phyloP scores from a whole-genome alignment of 2,888 invertebrate species.

The Choristoneura rosaceana region DNA sequence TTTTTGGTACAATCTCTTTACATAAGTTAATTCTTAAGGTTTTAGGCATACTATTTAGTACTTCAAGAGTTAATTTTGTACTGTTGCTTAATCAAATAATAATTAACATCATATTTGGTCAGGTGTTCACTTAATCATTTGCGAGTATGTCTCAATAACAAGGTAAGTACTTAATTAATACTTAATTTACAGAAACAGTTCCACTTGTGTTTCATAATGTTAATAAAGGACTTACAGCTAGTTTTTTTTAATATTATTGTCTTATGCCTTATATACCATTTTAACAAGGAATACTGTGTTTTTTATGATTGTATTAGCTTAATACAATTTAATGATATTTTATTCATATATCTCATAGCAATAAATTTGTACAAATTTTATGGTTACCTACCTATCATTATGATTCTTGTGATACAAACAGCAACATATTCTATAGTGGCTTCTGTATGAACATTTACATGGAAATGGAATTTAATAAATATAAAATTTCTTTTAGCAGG shows the following conservation, averaged over 20 bases:
- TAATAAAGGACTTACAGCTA: no score
- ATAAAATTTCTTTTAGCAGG: no score
- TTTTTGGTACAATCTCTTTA: not conserved
- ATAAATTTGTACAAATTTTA: no score
- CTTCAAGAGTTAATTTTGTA: not conserved
- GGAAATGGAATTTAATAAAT: no score
- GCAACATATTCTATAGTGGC: no score
- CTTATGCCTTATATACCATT: no score
- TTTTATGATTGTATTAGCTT: not conserved
- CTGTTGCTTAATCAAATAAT: not conserved
- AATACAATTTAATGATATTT: no score
- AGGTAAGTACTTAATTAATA: not conserved
- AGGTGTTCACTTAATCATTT: constrained; percentile 6
- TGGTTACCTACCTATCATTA: no score
- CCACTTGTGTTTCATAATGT: not conserved
- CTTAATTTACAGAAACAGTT: not conserved
- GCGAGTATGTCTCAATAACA: not conserved
- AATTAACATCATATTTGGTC: constrained; percentile 1
- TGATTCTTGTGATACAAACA: not conserved
- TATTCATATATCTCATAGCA: no score
- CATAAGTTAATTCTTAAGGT: not conserved
- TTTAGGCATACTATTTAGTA: not conserved
- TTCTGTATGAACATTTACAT: no score
- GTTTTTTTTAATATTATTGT: no score
- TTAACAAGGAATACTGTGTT: not conserved